Evolutionary conservation across 2,888 invertebrate species (phyloP), one percentile per base, ranked within the genome.

Genomic region (Parnassius smintheus): DNA sequence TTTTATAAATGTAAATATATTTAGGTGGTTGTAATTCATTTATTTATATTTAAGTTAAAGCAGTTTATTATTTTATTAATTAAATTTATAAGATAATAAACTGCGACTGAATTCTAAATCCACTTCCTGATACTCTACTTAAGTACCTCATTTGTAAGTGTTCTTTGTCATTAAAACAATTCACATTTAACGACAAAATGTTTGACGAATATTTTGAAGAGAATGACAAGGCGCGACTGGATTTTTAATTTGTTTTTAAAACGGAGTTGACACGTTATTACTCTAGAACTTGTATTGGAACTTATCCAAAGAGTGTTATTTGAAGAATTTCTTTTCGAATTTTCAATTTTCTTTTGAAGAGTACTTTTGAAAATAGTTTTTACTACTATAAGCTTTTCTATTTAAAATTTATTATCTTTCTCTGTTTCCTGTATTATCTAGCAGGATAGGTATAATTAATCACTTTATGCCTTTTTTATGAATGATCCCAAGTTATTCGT

Each of bases 231-330:
- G 59, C 42, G 45, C 42, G 45, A 59, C 44, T 54, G 41, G 59
- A 59, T 56, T 59, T 58, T 57, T 62, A 57, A 62, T 57, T 53
- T 22, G 62, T 58, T 62, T 62, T 59, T 55, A 62, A 62, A 62
- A 54, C 62, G 44, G 62, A 62, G 44, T 45, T 41, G 62, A 59
- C 54, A 59, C 59, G 51, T 63, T 59, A 63, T 63, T 59, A 59
- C 63, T 50, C 59, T 12, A 41, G 55, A 59, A 59, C 59, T 63
- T 63, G 59, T 63, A 55, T 63, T 63, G 63, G 63, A 63, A 44
- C 55, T 9, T 41, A 2, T 63, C 63, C 63, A 63, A 63, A 63
- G n/a, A 49, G 63, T 63, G 59, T 59, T 62, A 62, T 59, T 58
- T 50, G 59, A 55, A 59, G 58, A 18, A 49, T 62, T 62, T 49